Evolutionary conservation across 2,888 invertebrate species (phyloP).

Genomic region (Epiperipatus broadwayi): DNA sequence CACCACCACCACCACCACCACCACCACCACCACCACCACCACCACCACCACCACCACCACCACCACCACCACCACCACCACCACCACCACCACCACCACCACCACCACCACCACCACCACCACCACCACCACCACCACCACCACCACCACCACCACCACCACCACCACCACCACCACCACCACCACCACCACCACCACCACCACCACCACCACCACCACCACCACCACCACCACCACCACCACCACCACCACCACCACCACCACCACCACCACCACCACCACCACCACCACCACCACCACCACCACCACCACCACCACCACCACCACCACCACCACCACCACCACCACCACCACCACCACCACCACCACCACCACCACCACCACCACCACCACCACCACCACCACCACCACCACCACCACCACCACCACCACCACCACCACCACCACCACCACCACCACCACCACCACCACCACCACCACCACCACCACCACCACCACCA

Average conservation of each 20-base stretch:
- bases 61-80: no score
- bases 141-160: no score
- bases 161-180: no score
- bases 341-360: conserved; percentile 21
- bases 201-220: no score
- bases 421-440: conserved; percentile 14
- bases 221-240: neutral
- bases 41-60: no score
- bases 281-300: neutral
- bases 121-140: no score
- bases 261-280: neutral
- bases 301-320: conserved; percentile 14
- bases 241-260: neutral
- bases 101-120: no score
- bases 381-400: conserved; percentile 14
- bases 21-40: no score
- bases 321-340: conserved; percentile 19
- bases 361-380: conserved; percentile 16
- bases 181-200: no score
- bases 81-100: no score
- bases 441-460: conserved; percentile 11
- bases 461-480: conserved; percentile 12
- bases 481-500: conserved; percentile 10
- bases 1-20: no score
- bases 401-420: conserved; percentile 12